These are phyloP conservation scores for Eupristina koningsbergeri DNA, from an alignment of 1,140 invertebrate species.

Conservation along the genomic window DNA sequence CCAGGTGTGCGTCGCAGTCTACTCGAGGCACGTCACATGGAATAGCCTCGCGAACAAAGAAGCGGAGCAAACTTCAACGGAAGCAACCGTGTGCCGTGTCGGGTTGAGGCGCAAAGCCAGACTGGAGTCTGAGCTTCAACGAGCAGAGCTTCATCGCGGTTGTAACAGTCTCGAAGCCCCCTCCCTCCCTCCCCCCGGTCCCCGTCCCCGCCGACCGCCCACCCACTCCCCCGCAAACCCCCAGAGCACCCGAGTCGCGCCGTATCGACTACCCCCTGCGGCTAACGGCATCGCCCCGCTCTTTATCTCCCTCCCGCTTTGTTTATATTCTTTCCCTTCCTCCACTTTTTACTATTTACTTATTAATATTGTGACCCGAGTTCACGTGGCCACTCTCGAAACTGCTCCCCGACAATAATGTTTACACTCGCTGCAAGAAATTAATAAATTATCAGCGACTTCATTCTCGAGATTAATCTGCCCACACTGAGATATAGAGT, in stretches of 20 bases:
- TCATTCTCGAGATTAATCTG: too few relatives aligned
- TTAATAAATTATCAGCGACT: too few relatives aligned
- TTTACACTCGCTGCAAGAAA: background rate
- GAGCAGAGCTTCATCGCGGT: constrained; percentile 20
- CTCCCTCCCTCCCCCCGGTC: background rate
- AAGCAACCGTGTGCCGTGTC: too few relatives aligned
- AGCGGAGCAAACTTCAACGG: too few relatives aligned
- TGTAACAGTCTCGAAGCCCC: background rate
- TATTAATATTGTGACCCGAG: background rate
- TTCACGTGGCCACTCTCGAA: too few relatives aligned
- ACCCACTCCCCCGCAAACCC: background rate
- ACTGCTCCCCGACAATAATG: too few relatives aligned
- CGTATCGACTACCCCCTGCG: background rate
- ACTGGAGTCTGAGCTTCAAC: constrained; percentile 30
- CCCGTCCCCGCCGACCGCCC: too few relatives aligned
- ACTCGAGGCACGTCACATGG: background rate
- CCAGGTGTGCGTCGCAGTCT: too few relatives aligned
- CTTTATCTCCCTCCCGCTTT: background rate
- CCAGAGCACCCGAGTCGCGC: too few relatives aligned
- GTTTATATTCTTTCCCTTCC: background rate
- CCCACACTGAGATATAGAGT: too few relatives aligned
- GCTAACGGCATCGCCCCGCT: background rate
- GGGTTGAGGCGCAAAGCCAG: constrained; percentile 41
- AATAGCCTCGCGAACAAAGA: too few relatives aligned
- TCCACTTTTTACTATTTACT: background rate